Base-by-base conservation (phyloP, 1,140 invertebrate genomes). In the Platyscapa corneri region DNA sequence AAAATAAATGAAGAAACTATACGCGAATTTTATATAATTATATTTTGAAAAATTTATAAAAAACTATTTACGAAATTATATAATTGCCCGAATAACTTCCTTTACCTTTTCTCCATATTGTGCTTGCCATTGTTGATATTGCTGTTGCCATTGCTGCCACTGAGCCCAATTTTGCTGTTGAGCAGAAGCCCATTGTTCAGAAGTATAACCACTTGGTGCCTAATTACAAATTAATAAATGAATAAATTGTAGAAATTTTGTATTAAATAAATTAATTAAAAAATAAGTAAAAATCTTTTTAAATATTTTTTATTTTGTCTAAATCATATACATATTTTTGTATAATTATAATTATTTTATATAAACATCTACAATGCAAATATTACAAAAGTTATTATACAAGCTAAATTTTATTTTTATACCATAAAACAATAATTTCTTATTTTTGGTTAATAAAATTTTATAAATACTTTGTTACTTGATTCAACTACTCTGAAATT, bases 111-210 rank as follows among this genome's bases (percentile, higher is more conserved):
- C 96, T 70, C 96, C 96, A 92, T 97, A 97, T 89, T 97, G 96
- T 72, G 95, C 94, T 90, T 97, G 96, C 97, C 97, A 97, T 89
- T 97, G 96, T 67, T 96, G 95, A 90, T 97, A 97, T 88, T 97
- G 96, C 89, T 97, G 96, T 89, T 97, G 96, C 96, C 96, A 97
- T 86, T 96, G 96, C 53, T 96, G 94, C 97, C 97, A 97, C 88
- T 97, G 96, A 80, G 96, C 95, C 96, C 96, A 97, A 89, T 97
- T 96, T 90, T 97, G 96, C 87, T 96, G 96, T 90, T 97, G 96
- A 83, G 95, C 91, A 81, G 94, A 90, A 77, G 95, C 93, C 94
- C 96, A 96, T 90, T 96, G 96, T 81, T 96, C 96, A 16, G 95
- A 88, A 20, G 95, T 95, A 87, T 96, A 96, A 23, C 95, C 95